These are phyloP conservation scores for Lapara coniferarum DNA, from an alignment of 2,888 invertebrate genomes.

Conservation along the genomic window DNA sequence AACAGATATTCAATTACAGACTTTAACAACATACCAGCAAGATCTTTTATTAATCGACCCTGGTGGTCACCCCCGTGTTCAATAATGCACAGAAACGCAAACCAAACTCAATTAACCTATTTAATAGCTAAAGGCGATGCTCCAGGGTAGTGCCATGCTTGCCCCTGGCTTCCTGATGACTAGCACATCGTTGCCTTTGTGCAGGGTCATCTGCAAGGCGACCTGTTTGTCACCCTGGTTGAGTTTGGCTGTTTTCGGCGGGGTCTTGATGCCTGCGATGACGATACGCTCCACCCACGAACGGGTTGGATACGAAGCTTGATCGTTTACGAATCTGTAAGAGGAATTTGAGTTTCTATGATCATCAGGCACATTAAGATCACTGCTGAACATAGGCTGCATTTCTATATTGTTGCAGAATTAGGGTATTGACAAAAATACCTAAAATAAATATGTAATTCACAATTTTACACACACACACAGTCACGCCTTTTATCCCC, in stretches of 20 bases:
- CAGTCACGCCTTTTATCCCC: too few relatives aligned
- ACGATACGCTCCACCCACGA: slow-evolving; percentile 96
- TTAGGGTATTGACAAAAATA: too few relatives aligned
- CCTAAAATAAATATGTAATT: too few relatives aligned
- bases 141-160: slow-evolving; percentile 91
- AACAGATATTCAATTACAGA: too few relatives aligned
- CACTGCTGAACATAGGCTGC: too few relatives aligned
- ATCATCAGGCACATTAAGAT: too few relatives aligned
- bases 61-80: not conserved
- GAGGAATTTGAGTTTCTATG: not conserved
- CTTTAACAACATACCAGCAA: not conserved
- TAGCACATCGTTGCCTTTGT: slow-evolving; percentile 86
- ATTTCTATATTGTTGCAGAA: too few relatives aligned
- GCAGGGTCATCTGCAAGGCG: slow-evolving; percentile 86
- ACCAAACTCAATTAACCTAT: slow-evolving; percentile 14
- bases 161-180: slow-evolving; percentile 94
- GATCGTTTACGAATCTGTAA: slow-evolving; percentile 83
- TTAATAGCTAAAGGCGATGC: slow-evolving; percentile 82
- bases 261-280: slow-evolving; percentile 89
- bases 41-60: not conserved
- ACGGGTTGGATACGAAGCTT: slow-evolving; percentile 88
- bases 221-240: slow-evolving; percentile 81
- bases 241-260: slow-evolving; percentile 87
- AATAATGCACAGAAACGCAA: not conserved
- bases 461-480: too few relatives aligned